Evolutionary conservation across 2,888 invertebrate species (phyloP).

Genomic region (Crossocerus cetratus): DNA sequence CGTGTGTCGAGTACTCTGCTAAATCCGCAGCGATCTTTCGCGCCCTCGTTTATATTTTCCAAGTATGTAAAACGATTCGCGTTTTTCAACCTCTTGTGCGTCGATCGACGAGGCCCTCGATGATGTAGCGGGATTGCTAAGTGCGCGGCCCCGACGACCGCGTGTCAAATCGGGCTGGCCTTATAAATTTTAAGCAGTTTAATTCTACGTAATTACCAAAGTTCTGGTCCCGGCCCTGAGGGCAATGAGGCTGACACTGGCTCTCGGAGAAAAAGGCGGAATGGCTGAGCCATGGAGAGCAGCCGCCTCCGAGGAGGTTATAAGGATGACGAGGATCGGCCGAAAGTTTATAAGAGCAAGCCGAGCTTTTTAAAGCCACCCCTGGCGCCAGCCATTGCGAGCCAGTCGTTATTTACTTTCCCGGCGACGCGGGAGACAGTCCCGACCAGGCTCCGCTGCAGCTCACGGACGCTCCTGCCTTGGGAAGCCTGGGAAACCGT

Average conservation of each 20-base stretch:
- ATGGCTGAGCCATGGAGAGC: slow-evolving; percentile 10
- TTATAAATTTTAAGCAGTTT: slow-evolving; percentile 67
- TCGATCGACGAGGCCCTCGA: too few species aligned
- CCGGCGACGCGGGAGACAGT: slow-evolving; percentile 16
- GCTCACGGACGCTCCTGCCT: too few species aligned
- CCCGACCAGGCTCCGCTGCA: neutral
- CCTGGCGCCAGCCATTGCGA: slow-evolving; percentile 12
- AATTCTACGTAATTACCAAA: slow-evolving; percentile 67
- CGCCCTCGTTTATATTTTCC: too few species aligned
- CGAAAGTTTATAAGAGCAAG: slow-evolving; percentile 48
- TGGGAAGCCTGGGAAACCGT: slow-evolving; percentile 13
- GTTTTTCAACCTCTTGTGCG: neutral
- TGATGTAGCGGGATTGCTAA: too few species aligned
- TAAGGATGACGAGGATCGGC: neutral
- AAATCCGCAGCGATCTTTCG: too few species aligned
- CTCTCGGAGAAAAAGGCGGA: slow-evolving; percentile 5
- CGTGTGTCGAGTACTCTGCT: too few species aligned
- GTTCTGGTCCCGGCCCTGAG: slow-evolving; percentile 40
- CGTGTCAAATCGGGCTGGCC: slow-evolving; percentile 48
- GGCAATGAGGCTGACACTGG: slow-evolving; percentile 11
- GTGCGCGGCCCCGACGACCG: neutral
- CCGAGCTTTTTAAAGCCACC: slow-evolving; percentile 27
- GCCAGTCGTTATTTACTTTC: slow-evolving; percentile 54
- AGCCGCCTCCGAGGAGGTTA: neutral
- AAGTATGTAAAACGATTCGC: neutral